Evolutionary conservation across 2,113 vertebrate species (phyloP).

Genomic region (Chloroceryle aenea): DNA sequence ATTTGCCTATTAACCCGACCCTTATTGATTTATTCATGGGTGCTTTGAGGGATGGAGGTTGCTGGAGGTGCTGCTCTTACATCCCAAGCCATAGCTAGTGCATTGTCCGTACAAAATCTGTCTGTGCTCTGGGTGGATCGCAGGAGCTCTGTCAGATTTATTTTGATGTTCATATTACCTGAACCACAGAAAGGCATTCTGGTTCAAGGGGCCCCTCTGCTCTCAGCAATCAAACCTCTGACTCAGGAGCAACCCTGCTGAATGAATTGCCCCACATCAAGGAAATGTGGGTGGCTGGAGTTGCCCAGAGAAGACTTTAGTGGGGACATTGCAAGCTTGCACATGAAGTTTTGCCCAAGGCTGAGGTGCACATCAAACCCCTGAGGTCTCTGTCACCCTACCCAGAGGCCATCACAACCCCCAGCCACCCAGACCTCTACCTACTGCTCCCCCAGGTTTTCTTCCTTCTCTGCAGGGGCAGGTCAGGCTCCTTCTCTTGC

Average conservation of each 20-base stretch:
- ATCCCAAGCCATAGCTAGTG: neutral
- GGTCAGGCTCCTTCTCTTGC: neutral
- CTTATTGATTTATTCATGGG: neutral
- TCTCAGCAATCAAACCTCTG: neutral
- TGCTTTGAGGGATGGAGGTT: neutral
- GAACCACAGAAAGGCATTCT: neutral
- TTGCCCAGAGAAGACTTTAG: neutral
- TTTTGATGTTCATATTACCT: neutral
- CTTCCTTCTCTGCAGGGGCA: neutral
- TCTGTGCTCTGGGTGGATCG: neutral
- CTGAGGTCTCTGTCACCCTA: neutral
- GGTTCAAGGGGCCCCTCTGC: neutral
- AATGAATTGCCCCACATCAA: rapidly evolving
- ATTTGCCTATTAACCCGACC: neutral
- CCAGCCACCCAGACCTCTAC: neutral
- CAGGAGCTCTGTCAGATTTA: neutral
- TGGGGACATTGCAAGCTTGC: neutral
- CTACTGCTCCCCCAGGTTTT: neutral
- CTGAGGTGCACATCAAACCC: neutral
- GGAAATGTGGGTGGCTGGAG: neutral
- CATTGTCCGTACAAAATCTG: neutral
- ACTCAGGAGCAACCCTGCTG: neutral
- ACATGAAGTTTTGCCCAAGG: neutral
- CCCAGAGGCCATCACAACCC: neutral
- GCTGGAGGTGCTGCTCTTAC: neutral